Evolutionary conservation across 2,888 invertebrate species (phyloP).

Genomic region (Chaetogeoica ovagalla): DNA sequence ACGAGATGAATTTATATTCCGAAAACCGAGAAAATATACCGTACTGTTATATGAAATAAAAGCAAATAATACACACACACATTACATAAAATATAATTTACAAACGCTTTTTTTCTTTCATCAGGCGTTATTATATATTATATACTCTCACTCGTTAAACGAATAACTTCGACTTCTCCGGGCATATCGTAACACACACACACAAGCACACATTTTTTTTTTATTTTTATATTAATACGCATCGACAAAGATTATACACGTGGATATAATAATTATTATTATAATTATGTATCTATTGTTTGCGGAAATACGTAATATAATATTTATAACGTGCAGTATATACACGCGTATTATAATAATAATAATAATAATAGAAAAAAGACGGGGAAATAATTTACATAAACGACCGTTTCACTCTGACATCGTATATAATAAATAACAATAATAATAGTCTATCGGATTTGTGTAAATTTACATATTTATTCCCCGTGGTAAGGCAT

Average conservation of each 20-base stretch:
- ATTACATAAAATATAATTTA: background rate
- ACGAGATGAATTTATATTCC: slow-evolving; percentile 8
- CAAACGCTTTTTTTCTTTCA: background rate
- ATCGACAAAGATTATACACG: too few species aligned
- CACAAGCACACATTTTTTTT: background rate
- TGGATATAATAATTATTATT: background rate
- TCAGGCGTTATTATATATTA: background rate
- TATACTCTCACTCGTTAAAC: background rate
- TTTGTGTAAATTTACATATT: too few species aligned
- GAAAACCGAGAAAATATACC: background rate
- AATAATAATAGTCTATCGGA: too few species aligned
- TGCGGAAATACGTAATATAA: background rate
- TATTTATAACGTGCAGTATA: too few species aligned
- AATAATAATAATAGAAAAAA: background rate
- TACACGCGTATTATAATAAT: too few species aligned
- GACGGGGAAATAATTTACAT: background rate
- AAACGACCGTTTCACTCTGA: too few species aligned
- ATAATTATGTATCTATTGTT: background rate
- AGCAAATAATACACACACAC: too few species aligned
- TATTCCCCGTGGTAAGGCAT: too few species aligned
- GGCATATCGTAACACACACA: background rate
- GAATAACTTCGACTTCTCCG: background rate
- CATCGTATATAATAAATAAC: too few species aligned
- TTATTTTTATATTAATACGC: background rate
- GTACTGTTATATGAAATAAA: background rate